Base-by-base conservation (phyloP, 1,140 invertebrate species). In the Hyphantria cunea region DNA sequence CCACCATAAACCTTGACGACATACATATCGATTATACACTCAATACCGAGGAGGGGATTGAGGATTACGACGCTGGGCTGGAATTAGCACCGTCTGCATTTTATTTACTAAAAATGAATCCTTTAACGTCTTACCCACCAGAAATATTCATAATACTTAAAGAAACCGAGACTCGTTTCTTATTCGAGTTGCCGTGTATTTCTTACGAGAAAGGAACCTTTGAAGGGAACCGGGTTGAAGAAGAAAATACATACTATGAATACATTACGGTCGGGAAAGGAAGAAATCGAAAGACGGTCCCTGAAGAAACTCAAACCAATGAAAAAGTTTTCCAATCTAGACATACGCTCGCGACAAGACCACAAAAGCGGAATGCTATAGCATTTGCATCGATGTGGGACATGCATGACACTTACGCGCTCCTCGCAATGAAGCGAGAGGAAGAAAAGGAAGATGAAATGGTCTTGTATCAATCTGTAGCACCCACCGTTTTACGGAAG, bases 361-460 rank as follows among this genome's bases (percentile, higher is more conserved):
- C 91, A 0, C 82, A 89, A 55, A 93, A 92, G 10, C 89, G 82
- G 48, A 93, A 95, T 75, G 90, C 90, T 8, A 88, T 86, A 6
- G 91, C 92, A 0, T 95, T 94, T 72, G 94, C 95, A 0, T 95
- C 95, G 6, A 92, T 94, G 68, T 96, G 95, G 92, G 93, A 95
- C 50, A 94, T 96, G 92, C 93, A 93, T 66, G 95, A 96, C 67
- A 94, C 93, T 0, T 95, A 93, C 66, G 82, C 86, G 17, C 78
- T 80, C 17, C 74, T 92, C 4, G 84, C 89, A 33, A 67, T 76
- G 13, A 68, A 82, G 6, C 84, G 82, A 12, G 64, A 79, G 8
- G 79, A 84, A 51, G 82, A 90, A 64, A 79, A 91, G 34, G 80
- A 88, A 12, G 91, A 92, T 41, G 88, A 91, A 72, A 90, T 90